Conservation (phyloP, 1,140 invertebrate genomes). For the Pteromalus puparum region DNA sequence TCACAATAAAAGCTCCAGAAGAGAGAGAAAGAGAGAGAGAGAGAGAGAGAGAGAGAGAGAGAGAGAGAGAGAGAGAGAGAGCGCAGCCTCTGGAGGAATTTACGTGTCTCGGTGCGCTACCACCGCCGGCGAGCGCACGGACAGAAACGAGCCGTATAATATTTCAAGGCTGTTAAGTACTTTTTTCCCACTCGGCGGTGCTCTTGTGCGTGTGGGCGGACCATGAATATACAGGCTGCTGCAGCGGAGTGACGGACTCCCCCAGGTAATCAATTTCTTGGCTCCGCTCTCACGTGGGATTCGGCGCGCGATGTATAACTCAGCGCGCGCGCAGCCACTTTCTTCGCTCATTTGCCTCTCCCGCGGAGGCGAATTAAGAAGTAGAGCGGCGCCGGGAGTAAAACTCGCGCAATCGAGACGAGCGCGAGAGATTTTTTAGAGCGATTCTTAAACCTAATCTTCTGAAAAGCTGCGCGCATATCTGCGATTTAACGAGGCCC, state of each 20-base stretch:
- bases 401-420: too few relatives aligned
- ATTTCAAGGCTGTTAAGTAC: constrained; percentile 54
- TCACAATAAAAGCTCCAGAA: constrained; percentile 11
- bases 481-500: not conserved
- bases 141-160: constrained; percentile 48
- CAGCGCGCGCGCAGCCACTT: too few relatives aligned
- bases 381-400: not conserved
- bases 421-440: not conserved
- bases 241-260: constrained; percentile 26
- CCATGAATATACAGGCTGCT: constrained; percentile 2
- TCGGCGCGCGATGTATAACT: not conserved
- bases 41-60: not conserved
- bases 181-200: constrained; percentile 34
- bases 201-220: not conserved
- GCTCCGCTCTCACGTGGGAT: not conserved
- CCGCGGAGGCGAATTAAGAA: not conserved
- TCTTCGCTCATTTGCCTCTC: not conserved
- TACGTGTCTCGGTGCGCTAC: not conserved
- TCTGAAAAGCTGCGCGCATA: not conserved
- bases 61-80: not conserved
- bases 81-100: constrained; percentile 1
- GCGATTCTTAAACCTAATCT: not conserved
- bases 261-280: constrained; percentile 55
- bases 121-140: too few relatives aligned
- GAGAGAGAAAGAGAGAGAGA: not conserved